Base-by-base conservation (phyloP, 2,113 vertebrate genomes). In the Oncorhynchus nerka region DNA sequence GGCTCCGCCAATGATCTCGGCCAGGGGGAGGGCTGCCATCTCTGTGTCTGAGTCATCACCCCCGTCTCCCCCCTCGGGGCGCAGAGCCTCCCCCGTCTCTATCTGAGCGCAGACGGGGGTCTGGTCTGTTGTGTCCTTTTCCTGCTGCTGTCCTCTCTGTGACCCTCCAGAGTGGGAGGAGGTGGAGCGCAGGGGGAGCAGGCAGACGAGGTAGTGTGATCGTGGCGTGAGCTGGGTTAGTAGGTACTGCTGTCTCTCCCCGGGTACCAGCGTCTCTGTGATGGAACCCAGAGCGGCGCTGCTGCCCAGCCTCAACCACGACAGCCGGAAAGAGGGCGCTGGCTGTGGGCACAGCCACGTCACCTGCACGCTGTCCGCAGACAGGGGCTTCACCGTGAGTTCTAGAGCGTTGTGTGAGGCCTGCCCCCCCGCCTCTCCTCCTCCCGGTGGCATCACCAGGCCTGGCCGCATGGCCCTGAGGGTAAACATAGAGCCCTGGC, bases 191-290 rank as follows among this genome's bases (percentile, higher is more conserved):
- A 98, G 92, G 57, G 96, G 95, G 82, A 97, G 93, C 92, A 97
- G 89, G 85, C 96, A 97, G 77, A 98, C 95, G 75, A 97, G 93
- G 81, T 98, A 98, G 88, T 94, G 95, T 74, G 96, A 96, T 66
- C 93, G 94, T 59, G 96, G 96, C 66, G 95, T 95, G 81, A 98
- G 89, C 20, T 96, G 95, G 0, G 94, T 95, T 16, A 98, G 94
- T 79, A 96, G 88, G 87, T 98, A 98, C 90, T 97, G 95, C 0
- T 94, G 94, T 77, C 95, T 94, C 75, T 98, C 96, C 13, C 96
- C 97, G 75, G 95, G 94, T 75, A 98, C 97, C 70, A 98, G 85
- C 9, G 97, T 97, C 90, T 98, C 97, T 5, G 96, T 97, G 76
- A 97, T 97, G 61, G 95, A 96, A 39, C 96, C 96, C 48, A 96